Conservation (phyloP, 2,888 invertebrate genomes). For the Cantharis rustica region DNA sequence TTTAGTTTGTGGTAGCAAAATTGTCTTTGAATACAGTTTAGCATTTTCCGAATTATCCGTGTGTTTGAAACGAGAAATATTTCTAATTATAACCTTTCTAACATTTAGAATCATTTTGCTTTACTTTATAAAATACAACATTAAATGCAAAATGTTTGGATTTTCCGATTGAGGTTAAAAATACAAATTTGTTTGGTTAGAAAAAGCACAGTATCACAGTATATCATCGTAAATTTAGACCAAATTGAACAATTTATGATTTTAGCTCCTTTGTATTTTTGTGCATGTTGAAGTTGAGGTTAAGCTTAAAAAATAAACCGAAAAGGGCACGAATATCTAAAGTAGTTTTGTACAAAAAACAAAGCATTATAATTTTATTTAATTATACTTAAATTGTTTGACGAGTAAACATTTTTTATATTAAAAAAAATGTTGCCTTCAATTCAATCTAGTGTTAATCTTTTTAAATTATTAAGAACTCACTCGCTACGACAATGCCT, state of each 20-base stretch:
- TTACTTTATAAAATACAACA: not conserved
- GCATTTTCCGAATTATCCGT: not conserved
- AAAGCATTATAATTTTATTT: not conserved
- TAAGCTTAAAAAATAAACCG: not conserved
- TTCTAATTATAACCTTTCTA: not conserved
- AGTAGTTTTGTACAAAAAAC: not conserved
- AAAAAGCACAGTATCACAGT: not conserved
- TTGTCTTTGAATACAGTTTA: conserved; percentile 59
- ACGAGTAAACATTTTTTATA: not conserved
- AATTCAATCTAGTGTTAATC: not conserved
- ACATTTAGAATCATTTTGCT: conserved; percentile 2
- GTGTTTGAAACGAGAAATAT: not conserved
- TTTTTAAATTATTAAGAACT: not conserved
- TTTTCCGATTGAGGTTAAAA: not conserved
- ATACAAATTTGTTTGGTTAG: not conserved
- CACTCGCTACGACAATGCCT: not conserved
- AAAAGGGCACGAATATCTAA: not conserved
- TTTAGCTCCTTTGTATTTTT: too few species aligned
- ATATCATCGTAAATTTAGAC: too few species aligned
- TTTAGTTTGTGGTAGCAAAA: conserved; percentile 69
- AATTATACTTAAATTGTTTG: not conserved
- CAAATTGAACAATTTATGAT: too few species aligned
- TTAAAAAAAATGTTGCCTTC: not conserved
- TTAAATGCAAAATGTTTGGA: not conserved
- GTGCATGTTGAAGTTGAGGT: not conserved